These are phyloP conservation scores for Drosophila picticornis DNA, from an alignment of 2,888 invertebrate genomes.

Conservation along the genomic window DNA sequence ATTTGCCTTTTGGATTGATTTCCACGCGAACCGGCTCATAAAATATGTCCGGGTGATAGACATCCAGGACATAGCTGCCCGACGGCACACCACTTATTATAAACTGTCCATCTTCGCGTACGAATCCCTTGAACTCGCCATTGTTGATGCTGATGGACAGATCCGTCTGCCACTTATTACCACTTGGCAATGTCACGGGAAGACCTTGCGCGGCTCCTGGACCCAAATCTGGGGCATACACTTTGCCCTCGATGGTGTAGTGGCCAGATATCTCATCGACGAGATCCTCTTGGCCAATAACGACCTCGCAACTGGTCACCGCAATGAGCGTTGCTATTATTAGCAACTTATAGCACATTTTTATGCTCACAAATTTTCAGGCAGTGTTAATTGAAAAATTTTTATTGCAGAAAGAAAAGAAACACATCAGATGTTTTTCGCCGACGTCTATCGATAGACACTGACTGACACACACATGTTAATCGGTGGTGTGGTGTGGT, in stretches of 20 bases:
- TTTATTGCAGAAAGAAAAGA: constrained; percentile 39
- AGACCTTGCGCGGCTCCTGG: constrained; percentile 34
- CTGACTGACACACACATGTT: background rate
- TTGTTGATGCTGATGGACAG: constrained; percentile 94
- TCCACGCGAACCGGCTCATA: constrained; percentile 98
- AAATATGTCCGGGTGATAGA: constrained; percentile 94
- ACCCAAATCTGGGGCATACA: constrained; percentile 89
- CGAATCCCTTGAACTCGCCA: constrained; percentile 94
- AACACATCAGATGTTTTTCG: constrained; percentile 55
- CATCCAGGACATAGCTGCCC: constrained; percentile 97
- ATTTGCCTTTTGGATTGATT: constrained; percentile 98
- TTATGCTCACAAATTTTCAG: constrained; percentile 16
- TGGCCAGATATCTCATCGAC: constrained; percentile 86
- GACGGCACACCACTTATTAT: constrained; percentile 94
- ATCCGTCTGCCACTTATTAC: constrained; percentile 90
- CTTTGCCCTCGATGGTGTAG: constrained; percentile 92
- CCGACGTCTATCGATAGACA: constrained; percentile 46
- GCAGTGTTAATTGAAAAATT: constrained; percentile 42
- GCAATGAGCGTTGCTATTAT: constrained; percentile 51
- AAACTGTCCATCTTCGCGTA: constrained; percentile 97
- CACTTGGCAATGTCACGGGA: constrained; percentile 53
- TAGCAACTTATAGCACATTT: constrained; percentile 58
- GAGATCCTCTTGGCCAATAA: constrained; percentile 81
- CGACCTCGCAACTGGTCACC: constrained; percentile 58
- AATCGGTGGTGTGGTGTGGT: constrained; percentile 10